These are phyloP conservation scores for Ischnura elegans DNA, from an alignment of 2,888 invertebrate genomes.

Conservation along the genomic window DNA sequence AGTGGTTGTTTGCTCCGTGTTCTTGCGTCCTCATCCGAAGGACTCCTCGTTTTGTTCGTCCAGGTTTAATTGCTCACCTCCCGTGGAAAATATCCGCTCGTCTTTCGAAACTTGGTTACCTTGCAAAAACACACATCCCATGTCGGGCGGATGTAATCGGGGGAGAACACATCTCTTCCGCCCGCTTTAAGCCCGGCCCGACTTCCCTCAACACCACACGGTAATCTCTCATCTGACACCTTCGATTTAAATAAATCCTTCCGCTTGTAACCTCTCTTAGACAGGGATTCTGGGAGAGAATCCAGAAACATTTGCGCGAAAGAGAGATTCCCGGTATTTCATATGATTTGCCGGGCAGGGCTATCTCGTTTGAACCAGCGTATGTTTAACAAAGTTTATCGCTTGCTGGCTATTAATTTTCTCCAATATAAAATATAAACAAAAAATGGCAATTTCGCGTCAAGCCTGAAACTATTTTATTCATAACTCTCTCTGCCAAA, in stretches of 20 bases:
- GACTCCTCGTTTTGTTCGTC: not conserved
- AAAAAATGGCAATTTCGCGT: no score
- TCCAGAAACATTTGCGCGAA: no score
- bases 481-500: no score
- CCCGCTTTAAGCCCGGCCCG: not conserved
- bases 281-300: no score
- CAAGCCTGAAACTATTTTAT: no score
- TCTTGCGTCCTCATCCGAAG: not conserved
- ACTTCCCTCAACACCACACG: not conserved
- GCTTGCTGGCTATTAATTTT: no score
- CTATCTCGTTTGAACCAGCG: no score
- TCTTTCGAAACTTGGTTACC: not conserved
- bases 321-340: no score
- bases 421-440: no score
- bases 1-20: not conserved
- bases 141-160: not conserved
- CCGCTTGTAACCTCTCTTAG: not conserved
- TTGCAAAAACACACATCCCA: conserved; percentile 7
- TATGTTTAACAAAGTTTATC: no score
- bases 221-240: not conserved
- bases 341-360: no score
- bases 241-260: not conserved
- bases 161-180: conserved; percentile 13
- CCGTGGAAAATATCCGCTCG: not conserved
- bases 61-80: not conserved